These are phyloP conservation scores for Leguminivora glycinivorella DNA, from an alignment of 1,140 invertebrate species.

Conservation along the genomic window DNA sequence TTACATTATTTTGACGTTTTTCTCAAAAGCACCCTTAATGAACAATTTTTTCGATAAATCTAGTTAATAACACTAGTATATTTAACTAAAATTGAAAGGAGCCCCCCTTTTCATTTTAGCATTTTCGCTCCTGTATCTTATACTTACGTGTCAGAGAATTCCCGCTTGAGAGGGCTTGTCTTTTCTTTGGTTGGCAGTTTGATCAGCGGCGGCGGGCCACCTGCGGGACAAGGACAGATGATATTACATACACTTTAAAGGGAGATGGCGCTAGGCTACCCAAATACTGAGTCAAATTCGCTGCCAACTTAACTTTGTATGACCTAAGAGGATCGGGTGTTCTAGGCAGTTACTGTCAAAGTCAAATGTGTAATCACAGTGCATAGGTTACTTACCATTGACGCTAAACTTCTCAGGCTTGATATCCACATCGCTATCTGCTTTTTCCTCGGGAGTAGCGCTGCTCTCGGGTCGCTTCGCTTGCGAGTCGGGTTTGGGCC, in stretches of 20 bases:
- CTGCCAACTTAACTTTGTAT: too few relatives aligned
- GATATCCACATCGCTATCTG: slow-evolving; percentile 29
- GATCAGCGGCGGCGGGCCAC: slow-evolving; percentile 66
- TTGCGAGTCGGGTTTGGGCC: slow-evolving; percentile 32
- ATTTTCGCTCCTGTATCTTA: too few relatives aligned
- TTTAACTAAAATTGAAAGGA: too few relatives aligned
- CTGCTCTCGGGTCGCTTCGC: slow-evolving; percentile 30
- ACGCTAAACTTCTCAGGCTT: slow-evolving; percentile 54
- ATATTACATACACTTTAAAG: neutral
- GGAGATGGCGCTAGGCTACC: neutral
- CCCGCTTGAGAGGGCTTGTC: slow-evolving; percentile 52
- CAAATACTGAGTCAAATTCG: too few relatives aligned
- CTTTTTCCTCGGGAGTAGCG: slow-evolving; percentile 33
- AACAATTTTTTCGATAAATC: too few relatives aligned
- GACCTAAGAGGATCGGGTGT: too few relatives aligned
- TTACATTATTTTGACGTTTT: too few relatives aligned
- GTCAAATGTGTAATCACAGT: too few relatives aligned
- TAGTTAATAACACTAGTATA: too few relatives aligned
- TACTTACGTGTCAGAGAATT: slow-evolving; percentile 64
- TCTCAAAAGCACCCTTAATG: too few relatives aligned
- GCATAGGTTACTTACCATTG: slow-evolving; percentile 39
- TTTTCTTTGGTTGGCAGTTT: slow-evolving; percentile 62
- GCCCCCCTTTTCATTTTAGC: too few relatives aligned
- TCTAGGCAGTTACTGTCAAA: too few relatives aligned
- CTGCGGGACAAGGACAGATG: slow-evolving; percentile 41